These are phyloP conservation scores for Todiramphus saurophagus DNA, from an alignment of 2,113 vertebrate species.

Conservation along the genomic window DNA sequence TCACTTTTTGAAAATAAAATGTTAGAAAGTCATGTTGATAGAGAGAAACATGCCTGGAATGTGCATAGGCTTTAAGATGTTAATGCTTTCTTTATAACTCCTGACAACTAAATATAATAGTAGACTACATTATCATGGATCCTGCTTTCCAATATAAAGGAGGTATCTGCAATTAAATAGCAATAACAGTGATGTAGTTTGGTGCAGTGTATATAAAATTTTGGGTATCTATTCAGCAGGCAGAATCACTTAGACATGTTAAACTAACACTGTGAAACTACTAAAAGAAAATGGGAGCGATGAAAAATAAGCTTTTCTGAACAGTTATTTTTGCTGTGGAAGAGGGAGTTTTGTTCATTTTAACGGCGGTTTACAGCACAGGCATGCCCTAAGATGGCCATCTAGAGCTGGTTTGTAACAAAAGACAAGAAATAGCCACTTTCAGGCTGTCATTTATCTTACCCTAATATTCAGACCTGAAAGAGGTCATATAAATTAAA, in stretches of 20 bases:
- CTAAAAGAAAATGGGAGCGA: neutral
- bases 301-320: neutral
- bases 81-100: neutral
- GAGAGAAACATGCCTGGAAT: neutral
- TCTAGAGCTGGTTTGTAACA: neutral
- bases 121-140: neutral
- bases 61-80: neutral
- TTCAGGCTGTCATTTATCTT: neutral
- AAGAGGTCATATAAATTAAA: neutral
- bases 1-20: neutral
- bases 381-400: neutral
- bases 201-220: neutral
- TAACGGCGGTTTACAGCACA: neutral
- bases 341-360: neutral
- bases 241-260: rapidly evolving
- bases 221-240: neutral
- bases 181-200: neutral
- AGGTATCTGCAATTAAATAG: neutral
- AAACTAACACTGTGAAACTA: neutral
- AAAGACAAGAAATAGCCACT: neutral
- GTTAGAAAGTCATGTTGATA: neutral
- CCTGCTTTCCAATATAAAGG: neutral
- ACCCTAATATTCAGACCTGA: neutral
- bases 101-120: neutral
- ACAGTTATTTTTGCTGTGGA: neutral